A percentile compares a stretch with the other conserved stretches of the same genome.
Conservation (phyloP, 2,113 vertebrate genomes). For the Octodon degus region DNA sequence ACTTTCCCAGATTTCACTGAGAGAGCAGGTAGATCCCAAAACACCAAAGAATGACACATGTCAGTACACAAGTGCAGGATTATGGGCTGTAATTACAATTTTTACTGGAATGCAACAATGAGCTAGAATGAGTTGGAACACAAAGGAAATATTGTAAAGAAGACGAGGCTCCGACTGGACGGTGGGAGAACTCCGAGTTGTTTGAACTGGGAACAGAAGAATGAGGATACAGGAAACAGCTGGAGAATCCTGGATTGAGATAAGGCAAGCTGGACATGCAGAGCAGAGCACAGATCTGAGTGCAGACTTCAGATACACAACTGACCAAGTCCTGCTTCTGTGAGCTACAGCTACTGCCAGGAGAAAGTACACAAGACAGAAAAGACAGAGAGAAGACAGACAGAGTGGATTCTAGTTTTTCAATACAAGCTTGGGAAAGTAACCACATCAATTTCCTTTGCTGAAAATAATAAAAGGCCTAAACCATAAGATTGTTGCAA, state of each 20-base stretch:
- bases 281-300: neutral
- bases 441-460: conserved; percentile 18
- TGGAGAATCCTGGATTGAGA: neutral
- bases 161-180: neutral
- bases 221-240: neutral
- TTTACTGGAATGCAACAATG: neutral
- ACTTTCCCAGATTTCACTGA: neutral
- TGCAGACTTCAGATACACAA: conserved; percentile 8
- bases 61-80: neutral
- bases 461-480: conserved; percentile 12
- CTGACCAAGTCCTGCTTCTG: neutral
- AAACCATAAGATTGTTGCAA: neutral
- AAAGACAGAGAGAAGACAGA: neutral
- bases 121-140: neutral
- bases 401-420: neutral
- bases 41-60: neutral
- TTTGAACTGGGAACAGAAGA: neutral
- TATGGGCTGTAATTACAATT: neutral
- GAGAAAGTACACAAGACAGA: neutral
- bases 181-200: neutral
- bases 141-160: neutral
- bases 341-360: neutral
- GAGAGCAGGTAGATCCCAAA: neutral
- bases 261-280: conserved; percentile 21
- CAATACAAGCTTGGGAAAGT: conserved; percentile 26